phyloP scores from a whole-genome alignment of 2,888 invertebrate species.

The Girardia tigrina region DNA sequence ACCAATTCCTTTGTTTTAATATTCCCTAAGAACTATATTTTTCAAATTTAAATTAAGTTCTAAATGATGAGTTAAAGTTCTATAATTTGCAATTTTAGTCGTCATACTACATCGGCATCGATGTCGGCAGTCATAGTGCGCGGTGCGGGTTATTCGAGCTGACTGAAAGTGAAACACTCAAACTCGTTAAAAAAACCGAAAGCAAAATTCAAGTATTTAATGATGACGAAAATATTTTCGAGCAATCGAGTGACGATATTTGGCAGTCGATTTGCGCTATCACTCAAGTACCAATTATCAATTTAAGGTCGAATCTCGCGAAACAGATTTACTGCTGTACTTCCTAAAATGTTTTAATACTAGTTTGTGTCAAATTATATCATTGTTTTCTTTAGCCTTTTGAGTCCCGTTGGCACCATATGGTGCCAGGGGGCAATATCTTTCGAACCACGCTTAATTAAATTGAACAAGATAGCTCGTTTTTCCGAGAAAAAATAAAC shows the following conservation, averaged over 20 bases:
- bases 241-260: slow-evolving; percentile 77
- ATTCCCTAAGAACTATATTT: not conserved
- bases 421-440: no score
- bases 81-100: not conserved
- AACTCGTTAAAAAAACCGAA: slow-evolving; percentile 57
- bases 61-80: not conserved
- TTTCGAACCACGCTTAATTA: no score
- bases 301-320: no score
- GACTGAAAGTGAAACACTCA: slow-evolving; percentile 57
- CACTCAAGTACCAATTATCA: not conserved
- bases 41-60: not conserved
- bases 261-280: slow-evolving; percentile 61
- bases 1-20: not conserved
- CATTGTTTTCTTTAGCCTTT: no score
- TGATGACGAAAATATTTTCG: slow-evolving; percentile 64
- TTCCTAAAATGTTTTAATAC: no score
- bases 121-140: slow-evolving; percentile 80
- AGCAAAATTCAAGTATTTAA: slow-evolving; percentile 63
- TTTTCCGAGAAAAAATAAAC: no score
- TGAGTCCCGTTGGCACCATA: no score
- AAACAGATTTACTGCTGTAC: no score
- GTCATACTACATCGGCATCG: slow-evolving; percentile 56
- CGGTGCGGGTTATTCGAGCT: slow-evolving; percentile 61
- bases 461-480: no score
- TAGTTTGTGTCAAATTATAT: no score